Percentiles rank a stretch among this genome's conserved stretches.
phyloP scores from a whole-genome alignment of 2,888 invertebrate genomes.

The Elgonia sp. region DNA sequence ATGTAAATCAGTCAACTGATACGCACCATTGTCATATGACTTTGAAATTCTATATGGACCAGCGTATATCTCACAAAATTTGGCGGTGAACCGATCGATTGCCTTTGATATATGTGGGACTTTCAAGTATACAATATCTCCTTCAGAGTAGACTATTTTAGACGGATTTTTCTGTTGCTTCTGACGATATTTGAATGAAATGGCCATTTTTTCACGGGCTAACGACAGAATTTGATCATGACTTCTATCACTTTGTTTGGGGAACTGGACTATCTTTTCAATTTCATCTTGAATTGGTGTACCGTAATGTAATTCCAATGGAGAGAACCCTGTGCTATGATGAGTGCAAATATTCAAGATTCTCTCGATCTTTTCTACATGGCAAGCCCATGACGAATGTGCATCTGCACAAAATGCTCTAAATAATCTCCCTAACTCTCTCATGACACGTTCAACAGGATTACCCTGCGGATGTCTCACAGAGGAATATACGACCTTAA shows the following conservation, averaged over 20 bases:
- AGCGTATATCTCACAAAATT: conserved; percentile 48
- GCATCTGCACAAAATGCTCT: conserved; percentile 39
- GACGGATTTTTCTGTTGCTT: conserved; percentile 2
- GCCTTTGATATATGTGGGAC: conserved; percentile 40
- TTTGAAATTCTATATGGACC: conserved; percentile 46
- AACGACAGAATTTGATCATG: neutral
- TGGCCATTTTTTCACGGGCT: conserved; percentile 6
- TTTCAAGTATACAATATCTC: conserved; percentile 34
- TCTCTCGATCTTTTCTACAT: neutral
- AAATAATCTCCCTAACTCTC: conserved; percentile 67
- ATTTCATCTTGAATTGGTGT: neutral
- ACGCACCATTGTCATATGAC: conserved; percentile 7
- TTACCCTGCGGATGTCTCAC: conserved; percentile 76
- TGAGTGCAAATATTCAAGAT: conserved; percentile 44
- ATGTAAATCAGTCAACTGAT: neutral
- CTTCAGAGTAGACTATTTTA: neutral
- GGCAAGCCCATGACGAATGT: conserved; percentile 34
- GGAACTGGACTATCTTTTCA: neutral
- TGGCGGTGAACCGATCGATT: conserved; percentile 1
- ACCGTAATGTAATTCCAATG: conserved; percentile 49
- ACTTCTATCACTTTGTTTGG: neutral
- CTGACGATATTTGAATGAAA: conserved; percentile 10
- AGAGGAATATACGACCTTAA: conserved; percentile 30
- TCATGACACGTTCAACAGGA: conserved; percentile 74
- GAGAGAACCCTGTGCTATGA: conserved; percentile 34